A percentile compares a stretch with the other conserved stretches of the same genome.
These are phyloP conservation scores for Oncorhynchus keta DNA, from an alignment of 2,113 vertebrate genomes.

Conservation along the genomic window DNA sequence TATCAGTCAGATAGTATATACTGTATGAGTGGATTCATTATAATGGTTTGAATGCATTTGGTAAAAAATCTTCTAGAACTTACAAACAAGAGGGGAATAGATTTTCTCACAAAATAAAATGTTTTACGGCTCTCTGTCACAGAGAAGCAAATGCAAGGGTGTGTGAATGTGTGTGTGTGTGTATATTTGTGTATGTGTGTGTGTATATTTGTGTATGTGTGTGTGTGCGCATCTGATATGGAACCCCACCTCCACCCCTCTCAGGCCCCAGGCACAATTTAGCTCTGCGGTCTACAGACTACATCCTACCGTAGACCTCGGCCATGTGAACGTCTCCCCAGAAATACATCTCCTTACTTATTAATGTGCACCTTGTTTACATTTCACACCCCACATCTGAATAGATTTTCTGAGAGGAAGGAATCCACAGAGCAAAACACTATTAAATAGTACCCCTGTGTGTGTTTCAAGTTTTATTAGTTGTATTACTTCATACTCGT, in stretches of 20 bases:
- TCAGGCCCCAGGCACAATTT: constrained; percentile 63
- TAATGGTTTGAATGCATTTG: constrained; percentile 37
- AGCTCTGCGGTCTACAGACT: constrained; percentile 59
- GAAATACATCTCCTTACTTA: constrained; percentile 73
- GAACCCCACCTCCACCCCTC: constrained; percentile 42
- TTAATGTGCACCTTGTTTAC: constrained; percentile 74
- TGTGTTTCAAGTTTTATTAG: too few species aligned
- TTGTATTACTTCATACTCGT: not conserved
- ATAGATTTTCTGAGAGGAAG: constrained; percentile 44
- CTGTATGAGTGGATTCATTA: not conserved
- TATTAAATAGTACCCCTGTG: constrained; percentile 50
- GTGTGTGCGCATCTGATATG: not conserved
- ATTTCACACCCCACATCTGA: constrained; percentile 55
- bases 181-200: not conserved
- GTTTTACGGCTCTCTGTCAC: too few species aligned
- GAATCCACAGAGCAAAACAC: constrained; percentile 61
- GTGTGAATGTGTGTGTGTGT: too few species aligned
- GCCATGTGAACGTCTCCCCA: constrained; percentile 71
- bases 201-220: constrained; percentile 35
- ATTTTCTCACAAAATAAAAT: too few species aligned
- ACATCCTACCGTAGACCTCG: constrained; percentile 53
- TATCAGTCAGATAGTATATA: not conserved
- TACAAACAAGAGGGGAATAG: too few species aligned
- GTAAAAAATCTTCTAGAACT: not conserved
- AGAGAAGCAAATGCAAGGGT: too few species aligned